Evolutionary conservation across 2,113 vertebrate genomes (phyloP).

Genomic region (Pionites leucogaster): DNA sequence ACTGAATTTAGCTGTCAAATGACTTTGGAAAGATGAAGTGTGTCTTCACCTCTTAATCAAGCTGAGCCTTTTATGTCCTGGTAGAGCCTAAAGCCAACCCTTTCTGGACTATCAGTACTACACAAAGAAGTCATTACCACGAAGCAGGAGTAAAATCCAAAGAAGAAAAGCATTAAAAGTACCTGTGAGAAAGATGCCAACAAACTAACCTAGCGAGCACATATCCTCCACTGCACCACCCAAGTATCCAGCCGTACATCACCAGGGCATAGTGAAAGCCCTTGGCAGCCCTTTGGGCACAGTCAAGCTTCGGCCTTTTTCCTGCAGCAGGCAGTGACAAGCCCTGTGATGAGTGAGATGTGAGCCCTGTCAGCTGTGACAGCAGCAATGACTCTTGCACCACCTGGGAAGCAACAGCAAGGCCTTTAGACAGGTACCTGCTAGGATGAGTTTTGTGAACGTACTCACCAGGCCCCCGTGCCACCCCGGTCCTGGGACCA

Average conservation of each 20-base stretch:
- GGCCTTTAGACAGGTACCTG: background rate
- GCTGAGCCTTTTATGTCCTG: background rate
- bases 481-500: background rate
- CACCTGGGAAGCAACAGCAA: background rate
- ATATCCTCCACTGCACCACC: background rate
- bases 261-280: background rate
- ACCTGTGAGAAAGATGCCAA: background rate
- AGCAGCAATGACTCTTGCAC: background rate
- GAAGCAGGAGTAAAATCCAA: background rate
- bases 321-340: background rate
- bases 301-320: background rate
- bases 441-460: background rate
- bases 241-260: background rate
- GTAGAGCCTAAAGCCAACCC: background rate
- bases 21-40: background rate
- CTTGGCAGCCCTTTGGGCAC: background rate
- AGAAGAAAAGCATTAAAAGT: background rate
- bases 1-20: background rate
- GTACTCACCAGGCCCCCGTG: background rate
- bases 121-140: background rate
- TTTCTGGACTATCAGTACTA: background rate
- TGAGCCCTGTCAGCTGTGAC: background rate
- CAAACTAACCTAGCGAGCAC: rapidly evolving
- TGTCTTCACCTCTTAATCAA: background rate
- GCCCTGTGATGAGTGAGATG: background rate